These are phyloP conservation scores for Gnathonemus longibarbis DNA, from an alignment of 2,113 vertebrate genomes.

Conservation along the genomic window DNA sequence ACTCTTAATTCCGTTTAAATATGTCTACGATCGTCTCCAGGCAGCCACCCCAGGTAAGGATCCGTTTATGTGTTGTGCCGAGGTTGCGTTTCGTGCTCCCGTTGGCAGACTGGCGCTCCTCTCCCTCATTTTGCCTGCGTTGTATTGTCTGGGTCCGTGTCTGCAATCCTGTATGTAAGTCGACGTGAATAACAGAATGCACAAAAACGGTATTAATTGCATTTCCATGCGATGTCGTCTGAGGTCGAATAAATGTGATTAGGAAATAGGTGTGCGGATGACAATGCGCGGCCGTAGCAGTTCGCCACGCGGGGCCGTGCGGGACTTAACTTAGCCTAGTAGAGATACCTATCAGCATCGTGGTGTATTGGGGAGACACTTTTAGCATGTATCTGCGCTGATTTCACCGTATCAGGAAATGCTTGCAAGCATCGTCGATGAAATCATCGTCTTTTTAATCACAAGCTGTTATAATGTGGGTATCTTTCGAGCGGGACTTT, in stretches of 20 bases:
- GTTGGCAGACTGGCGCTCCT: not conserved
- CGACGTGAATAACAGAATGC: not conserved
- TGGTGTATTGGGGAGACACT: not conserved
- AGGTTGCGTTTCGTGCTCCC: not conserved
- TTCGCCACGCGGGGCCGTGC: not conserved
- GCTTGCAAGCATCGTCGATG: not conserved
- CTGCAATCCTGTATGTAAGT: not conserved
- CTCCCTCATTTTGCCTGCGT: not conserved
- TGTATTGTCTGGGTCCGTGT: not conserved
- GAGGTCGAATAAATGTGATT: not conserved
- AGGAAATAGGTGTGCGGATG: not conserved
- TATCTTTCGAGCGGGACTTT: not conserved
- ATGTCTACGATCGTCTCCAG: conserved; percentile 11
- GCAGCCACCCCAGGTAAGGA: conserved; percentile 13
- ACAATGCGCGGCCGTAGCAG: not conserved
- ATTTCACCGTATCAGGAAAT: not conserved
- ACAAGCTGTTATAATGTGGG: not conserved
- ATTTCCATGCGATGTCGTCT: not conserved
- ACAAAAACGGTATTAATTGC: not conserved
- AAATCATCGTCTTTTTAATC: not conserved
- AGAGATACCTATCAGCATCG: too few relatives aligned
- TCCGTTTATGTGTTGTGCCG: not conserved
- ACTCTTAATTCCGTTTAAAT: conserved; percentile 3
- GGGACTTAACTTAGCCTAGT: too few relatives aligned
- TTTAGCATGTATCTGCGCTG: not conserved